Evolutionary conservation across 2,113 vertebrate genomes (phyloP).

Genomic region (Himantopus leucocephalus): DNA sequence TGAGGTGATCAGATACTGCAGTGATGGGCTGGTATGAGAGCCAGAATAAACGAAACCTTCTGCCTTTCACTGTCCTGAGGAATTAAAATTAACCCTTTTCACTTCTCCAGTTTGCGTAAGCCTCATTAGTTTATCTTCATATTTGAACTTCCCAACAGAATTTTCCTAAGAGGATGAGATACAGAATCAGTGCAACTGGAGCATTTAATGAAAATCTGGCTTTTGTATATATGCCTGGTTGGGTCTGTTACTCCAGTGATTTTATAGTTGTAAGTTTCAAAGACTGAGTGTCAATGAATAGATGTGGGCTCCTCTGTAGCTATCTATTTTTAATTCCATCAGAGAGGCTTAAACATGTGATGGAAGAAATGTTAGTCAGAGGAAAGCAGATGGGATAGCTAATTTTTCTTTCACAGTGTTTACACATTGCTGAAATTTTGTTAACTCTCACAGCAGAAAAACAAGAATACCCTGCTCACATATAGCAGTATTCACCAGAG

Average conservation of each 20-base stretch:
- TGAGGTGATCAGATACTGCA: not conserved
- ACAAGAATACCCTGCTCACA: not conserved
- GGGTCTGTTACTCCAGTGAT: not conserved
- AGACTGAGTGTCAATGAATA: slow-evolving; percentile 5
- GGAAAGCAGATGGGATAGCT: slow-evolving; percentile 49
- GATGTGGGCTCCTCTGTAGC: not conserved
- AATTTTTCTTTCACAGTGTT: slow-evolving; percentile 55
- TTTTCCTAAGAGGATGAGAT: not conserved
- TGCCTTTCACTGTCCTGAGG: not conserved
- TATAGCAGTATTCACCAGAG: not conserved
- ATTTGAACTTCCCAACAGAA: not conserved
- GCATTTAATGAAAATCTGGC: not conserved
- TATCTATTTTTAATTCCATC: slow-evolving; percentile 52
- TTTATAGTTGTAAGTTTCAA: slow-evolving; percentile 22
- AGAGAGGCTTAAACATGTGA: slow-evolving; percentile 34
- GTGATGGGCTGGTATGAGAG: not conserved
- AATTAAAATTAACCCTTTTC: not conserved
- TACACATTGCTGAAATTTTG: slow-evolving; percentile 18
- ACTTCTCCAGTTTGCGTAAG: not conserved
- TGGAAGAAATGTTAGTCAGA: slow-evolving; percentile 55
- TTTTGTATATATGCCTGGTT: not conserved
- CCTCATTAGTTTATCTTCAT: not conserved
- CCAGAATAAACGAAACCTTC: not conserved
- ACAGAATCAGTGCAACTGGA: not conserved
- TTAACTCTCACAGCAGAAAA: slow-evolving; percentile 37